phyloP scores from a whole-genome alignment of 2,797 vertebrate species.

The Crocodylus rhombifer region DNA sequence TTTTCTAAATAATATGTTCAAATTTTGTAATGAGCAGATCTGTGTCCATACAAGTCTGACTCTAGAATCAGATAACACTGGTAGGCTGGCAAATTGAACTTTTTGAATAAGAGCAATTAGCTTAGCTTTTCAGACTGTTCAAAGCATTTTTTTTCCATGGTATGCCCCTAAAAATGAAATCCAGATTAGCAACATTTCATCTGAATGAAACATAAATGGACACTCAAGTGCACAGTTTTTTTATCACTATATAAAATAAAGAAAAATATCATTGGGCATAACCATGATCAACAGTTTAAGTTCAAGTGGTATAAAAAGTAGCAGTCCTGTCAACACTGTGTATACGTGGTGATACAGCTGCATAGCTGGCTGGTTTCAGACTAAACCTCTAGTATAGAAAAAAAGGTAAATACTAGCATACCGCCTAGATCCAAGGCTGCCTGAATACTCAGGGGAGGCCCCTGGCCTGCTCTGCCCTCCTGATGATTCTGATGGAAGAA shows the following conservation, averaged over 20 bases:
- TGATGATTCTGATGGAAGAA: neutral
- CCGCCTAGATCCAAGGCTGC: fast-evolving
- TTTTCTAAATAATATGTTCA: conserved; percentile 49
- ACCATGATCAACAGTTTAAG: neutral
- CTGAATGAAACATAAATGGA: too few relatives aligned
- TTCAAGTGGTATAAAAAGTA: fast-evolving
- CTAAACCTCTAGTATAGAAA: neutral
- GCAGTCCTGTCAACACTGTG: neutral
- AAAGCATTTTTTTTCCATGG: neutral
- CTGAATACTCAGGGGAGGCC: fast-evolving
- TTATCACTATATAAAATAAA: neutral
- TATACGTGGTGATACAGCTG: neutral
- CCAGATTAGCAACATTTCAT: neutral
- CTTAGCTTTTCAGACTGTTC: neutral
- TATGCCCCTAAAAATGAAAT: neutral
- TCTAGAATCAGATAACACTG: conserved; percentile 29
- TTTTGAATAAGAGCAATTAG: neutral
- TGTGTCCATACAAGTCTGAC: neutral
- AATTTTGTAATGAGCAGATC: conserved; percentile 6
- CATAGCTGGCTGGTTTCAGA: neutral
- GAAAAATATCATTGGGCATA: neutral
- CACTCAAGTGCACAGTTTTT: neutral
- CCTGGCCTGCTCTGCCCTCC: neutral
- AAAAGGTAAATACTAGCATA: neutral
- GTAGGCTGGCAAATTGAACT: conserved; percentile 29